Evolutionary conservation across 2,888 invertebrate genomes (phyloP).

Genomic region (Chesias legatella): DNA sequence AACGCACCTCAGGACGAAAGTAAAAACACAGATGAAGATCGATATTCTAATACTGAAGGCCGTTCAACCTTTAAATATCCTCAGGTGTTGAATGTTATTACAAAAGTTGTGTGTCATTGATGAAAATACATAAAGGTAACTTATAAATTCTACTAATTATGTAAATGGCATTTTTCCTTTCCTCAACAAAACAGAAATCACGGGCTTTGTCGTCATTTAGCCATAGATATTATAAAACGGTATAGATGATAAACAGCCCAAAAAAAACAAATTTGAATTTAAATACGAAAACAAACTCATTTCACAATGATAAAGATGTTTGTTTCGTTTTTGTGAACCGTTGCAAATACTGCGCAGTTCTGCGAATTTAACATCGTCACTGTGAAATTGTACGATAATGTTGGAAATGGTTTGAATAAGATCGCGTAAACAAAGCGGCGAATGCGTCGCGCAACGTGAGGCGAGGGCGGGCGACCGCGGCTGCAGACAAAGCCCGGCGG

Average conservation of each 20-base stretch:
- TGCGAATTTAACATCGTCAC: conserved; percentile 25
- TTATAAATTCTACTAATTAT: no score
- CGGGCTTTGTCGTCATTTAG: no score
- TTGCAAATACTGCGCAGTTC: conserved; percentile 24
- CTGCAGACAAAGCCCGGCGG: conserved; percentile 72
- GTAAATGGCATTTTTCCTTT: no score
- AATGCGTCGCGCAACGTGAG: conserved; percentile 33
- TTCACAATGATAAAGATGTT: conserved; percentile 12
- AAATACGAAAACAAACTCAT: conserved; percentile 26
- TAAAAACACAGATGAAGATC: conserved; percentile 46
- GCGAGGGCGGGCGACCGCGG: conserved; percentile 38
- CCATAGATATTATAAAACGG: no score
- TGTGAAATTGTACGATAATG: conserved; percentile 39
- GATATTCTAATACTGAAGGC: conserved; percentile 47
- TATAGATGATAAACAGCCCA: background rate
- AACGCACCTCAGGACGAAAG: conserved; percentile 45
- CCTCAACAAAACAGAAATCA: no score
- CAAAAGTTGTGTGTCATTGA: no score
- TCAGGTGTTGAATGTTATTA: conserved; percentile 18
- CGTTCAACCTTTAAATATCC: conserved; percentile 37
- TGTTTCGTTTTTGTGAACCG: conserved; percentile 23
- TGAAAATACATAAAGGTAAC: no score
- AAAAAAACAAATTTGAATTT: conserved; percentile 8
- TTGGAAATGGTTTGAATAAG: conserved; percentile 35
- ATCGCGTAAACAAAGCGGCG: conserved; percentile 60